A percentile compares a stretch with the other conserved stretches of the same genome.
These are phyloP conservation scores for Oryzias celebensis DNA, from an alignment of 2,113 vertebrate genomes.

Conservation along the genomic window DNA sequence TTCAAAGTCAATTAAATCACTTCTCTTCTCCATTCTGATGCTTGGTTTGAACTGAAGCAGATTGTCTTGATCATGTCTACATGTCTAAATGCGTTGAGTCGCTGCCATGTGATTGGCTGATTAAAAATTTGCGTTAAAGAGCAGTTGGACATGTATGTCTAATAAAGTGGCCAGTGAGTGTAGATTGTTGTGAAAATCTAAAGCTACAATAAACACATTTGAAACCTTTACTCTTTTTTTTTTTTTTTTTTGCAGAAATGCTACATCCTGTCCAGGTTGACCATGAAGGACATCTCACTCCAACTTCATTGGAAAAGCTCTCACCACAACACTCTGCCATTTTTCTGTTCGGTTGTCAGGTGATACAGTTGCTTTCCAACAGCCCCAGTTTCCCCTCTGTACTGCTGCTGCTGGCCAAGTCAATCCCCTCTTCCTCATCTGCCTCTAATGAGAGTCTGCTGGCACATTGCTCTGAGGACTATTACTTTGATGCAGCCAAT, in stretches of 20 bases:
- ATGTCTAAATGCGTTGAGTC: too few species aligned
- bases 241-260: slow-evolving; percentile 37
- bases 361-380: slow-evolving; percentile 71
- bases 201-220: background rate
- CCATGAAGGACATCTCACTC: slow-evolving; percentile 51
- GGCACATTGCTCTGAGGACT: slow-evolving; percentile 68
- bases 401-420: slow-evolving; percentile 75
- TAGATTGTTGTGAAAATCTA: background rate
- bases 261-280: slow-evolving; percentile 35
- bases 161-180: too few species aligned
- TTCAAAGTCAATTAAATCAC: too few species aligned
- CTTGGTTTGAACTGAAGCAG: too few species aligned
- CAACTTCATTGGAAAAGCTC: slow-evolving; percentile 75
- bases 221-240: background rate
- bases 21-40: too few species aligned
- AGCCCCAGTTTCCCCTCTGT: slow-evolving; percentile 63
- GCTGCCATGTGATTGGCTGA: too few species aligned
- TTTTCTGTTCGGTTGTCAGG: slow-evolving; percentile 80
- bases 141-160: too few species aligned
- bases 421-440: slow-evolving; percentile 62
- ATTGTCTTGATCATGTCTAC: too few species aligned
- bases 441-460: slow-evolving; percentile 42
- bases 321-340: slow-evolving; percentile 76
- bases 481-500: slow-evolving; percentile 79
- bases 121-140: too few species aligned